These are phyloP conservation scores for Metopia argyrocephala DNA, from an alignment of 2,888 invertebrate species.

Conservation along the genomic window DNA sequence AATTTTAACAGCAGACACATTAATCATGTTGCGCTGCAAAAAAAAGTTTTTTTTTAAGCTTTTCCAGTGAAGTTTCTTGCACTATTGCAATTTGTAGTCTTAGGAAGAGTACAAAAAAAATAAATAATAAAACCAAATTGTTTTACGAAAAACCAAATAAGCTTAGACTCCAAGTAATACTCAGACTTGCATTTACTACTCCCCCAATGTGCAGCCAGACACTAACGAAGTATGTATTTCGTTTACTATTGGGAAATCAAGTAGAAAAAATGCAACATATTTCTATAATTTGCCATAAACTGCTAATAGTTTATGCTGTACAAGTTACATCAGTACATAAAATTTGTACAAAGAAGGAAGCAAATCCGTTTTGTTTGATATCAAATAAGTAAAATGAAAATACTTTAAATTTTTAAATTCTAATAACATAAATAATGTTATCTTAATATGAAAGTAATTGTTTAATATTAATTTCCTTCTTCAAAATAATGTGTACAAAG, in stretches of 20 bases:
- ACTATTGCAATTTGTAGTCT: conserved; percentile 13
- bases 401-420: no score
- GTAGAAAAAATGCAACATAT: conserved; percentile 9
- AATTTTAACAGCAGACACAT: conserved; percentile 49
- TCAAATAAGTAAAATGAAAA: no score
- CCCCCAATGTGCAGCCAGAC: conserved; percentile 35
- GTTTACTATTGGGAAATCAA: conserved; percentile 54
- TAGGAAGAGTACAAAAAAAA: neutral
- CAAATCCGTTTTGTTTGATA: no score
- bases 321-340: no score
- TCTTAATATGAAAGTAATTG: no score
- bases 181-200: conserved; percentile 2
- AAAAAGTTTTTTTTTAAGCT: neutral
- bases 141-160: neutral
- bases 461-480: no score
- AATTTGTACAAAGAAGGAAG: no score
- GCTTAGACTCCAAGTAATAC: neutral
- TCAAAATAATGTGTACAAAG: no score
- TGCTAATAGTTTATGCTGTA: neutral
- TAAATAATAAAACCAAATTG: neutral
- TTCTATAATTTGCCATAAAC: neutral
- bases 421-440: no score
- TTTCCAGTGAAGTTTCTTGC: neutral
- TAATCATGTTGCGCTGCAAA: conserved; percentile 37
- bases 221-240: conserved; percentile 30